Conservation (phyloP, 2,797 vertebrate genomes). For the Limosa lapponica region DNA sequence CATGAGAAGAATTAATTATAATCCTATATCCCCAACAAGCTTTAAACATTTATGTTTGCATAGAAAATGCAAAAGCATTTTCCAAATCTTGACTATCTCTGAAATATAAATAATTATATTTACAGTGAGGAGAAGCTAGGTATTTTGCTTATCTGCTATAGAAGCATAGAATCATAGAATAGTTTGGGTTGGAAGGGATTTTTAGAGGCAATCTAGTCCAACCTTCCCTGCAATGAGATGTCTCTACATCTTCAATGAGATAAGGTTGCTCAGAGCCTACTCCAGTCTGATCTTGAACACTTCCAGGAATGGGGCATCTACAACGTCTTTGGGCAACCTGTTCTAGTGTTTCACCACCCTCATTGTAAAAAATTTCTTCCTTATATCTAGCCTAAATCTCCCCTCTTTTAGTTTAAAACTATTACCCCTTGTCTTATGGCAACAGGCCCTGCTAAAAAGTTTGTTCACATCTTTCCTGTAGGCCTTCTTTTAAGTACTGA, state of each 20-base stretch:
- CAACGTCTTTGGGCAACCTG: not conserved
- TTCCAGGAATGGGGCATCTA: not conserved
- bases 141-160: not conserved
- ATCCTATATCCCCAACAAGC: not conserved
- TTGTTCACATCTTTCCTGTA: not conserved
- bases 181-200: not conserved
- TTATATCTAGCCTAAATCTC: not conserved
- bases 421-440: too few species aligned
- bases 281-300: not conserved
- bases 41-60: not conserved
- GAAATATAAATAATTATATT: not conserved
- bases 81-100: not conserved
- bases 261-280: not conserved
- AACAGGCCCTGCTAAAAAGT: not conserved
- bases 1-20: slow-evolving; percentile 44
- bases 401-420: too few species aligned
- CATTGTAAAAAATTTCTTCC: not conserved
- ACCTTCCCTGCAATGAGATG: not conserved
- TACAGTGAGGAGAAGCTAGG: not conserved
- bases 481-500: not conserved
- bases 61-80: not conserved
- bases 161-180: not conserved
- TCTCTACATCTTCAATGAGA: not conserved
- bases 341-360: not conserved
- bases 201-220: not conserved